Percentiles rank a stretch among this genome's conserved stretches.
Conservation (phyloP, 2,888 invertebrate species). For the Drosophila trichaetosa region DNA sequence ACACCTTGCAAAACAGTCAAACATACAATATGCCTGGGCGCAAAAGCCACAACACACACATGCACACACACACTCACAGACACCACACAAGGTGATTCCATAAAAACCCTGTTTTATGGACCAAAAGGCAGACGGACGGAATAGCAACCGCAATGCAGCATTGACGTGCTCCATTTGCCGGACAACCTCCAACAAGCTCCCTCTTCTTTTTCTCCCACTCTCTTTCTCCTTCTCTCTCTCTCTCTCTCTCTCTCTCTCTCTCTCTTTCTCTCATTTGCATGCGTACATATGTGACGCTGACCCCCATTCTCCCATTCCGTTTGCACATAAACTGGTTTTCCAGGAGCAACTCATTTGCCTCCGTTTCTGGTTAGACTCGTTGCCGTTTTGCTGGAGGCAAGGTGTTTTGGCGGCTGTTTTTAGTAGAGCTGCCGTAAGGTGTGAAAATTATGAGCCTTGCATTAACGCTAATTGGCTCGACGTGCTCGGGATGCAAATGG, state of each 20-base stretch:
- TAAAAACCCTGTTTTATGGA: conserved; percentile 45
- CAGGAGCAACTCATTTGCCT: conserved; percentile 35
- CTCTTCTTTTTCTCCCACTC: neutral
- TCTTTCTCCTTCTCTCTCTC: neutral
- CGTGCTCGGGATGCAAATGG: conserved; percentile 47
- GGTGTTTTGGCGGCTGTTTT: conserved; percentile 20
- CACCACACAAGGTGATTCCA: conserved; percentile 28
- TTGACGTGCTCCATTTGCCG: conserved; percentile 74
- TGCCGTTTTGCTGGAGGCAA: neutral
- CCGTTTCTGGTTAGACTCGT: conserved; percentile 18
- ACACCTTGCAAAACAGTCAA: conserved; percentile 70
- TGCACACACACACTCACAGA: neutral
- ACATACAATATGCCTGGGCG: conserved; percentile 40
- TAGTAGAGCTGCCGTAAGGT: conserved; percentile 54
- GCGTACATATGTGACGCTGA: conserved; percentile 19
- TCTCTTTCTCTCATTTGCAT: conserved; percentile 60
- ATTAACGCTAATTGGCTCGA: conserved; percentile 71
- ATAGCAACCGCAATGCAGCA: conserved; percentile 49
- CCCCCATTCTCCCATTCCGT: conserved; percentile 1
- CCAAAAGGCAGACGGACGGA: conserved; percentile 12
- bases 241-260: conserved; percentile 4
- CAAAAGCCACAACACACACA: conserved; percentile 42
- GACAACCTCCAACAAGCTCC: conserved; percentile 26
- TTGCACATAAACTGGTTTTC: conserved; percentile 51
- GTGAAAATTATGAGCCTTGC: conserved; percentile 71